These are phyloP conservation scores for Xiphorhynchus erythropygius DNA, from an alignment of 2,797 vertebrate genomes.

Conservation along the genomic window DNA sequence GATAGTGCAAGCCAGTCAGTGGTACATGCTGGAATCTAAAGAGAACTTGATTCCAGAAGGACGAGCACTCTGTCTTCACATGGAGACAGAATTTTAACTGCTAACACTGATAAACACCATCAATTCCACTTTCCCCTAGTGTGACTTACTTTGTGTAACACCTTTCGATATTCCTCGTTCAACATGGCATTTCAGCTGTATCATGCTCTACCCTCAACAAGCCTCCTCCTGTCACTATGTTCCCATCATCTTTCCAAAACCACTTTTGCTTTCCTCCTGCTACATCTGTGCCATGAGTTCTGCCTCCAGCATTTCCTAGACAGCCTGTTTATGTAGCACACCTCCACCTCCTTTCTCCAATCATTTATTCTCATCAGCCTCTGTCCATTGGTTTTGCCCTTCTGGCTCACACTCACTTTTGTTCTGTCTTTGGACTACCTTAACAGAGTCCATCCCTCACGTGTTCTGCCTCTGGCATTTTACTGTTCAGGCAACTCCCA, in stretches of 20 bases:
- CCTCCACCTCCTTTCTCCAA: not conserved
- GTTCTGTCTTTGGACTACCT: not conserved
- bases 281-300: not conserved
- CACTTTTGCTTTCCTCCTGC: not conserved
- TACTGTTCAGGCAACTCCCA: not conserved
- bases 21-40: not conserved
- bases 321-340: accelerated
- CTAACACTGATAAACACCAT: not conserved
- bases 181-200: not conserved
- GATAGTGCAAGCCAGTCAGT: not conserved
- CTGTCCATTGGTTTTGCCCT: not conserved
- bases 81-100: not conserved
- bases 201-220: not conserved
- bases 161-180: not conserved
- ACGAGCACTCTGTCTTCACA: not conserved
- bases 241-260: not conserved
- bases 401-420: not conserved
- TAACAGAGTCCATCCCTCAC: not conserved
- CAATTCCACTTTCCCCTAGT: not conserved
- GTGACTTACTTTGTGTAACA: not conserved
- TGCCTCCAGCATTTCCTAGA: not conserved
- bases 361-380: not conserved
- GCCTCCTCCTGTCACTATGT: not conserved
- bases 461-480: not conserved
- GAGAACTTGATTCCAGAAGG: not conserved